Evolutionary conservation across 92 coral and sea anemone genomes (phyloP).

Genomic region (Parazoanthus atlanticus): DNA sequence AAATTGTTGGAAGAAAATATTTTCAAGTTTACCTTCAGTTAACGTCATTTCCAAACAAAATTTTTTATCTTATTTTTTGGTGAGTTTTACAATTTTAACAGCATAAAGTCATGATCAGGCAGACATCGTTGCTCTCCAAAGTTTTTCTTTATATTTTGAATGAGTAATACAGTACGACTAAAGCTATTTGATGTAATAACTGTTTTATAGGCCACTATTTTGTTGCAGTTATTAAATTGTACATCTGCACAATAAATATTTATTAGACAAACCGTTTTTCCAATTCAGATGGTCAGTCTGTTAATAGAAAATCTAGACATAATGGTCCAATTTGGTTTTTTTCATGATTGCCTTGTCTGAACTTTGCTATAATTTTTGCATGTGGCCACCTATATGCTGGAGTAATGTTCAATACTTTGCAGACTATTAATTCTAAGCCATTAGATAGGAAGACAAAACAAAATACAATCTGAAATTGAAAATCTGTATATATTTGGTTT

Average conservation of each 20-base stretch:
- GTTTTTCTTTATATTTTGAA: not conserved
- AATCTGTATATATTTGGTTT: conserved; percentile 5
- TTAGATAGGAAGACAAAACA: conserved; percentile 34
- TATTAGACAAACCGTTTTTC: conserved; percentile 1
- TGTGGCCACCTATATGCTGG: not conserved
- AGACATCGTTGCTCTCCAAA: not conserved
- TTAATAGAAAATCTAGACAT: not conserved
- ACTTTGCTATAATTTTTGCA: not conserved
- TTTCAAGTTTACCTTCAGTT: not conserved
- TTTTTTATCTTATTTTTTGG: not conserved
- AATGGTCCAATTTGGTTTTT: conserved; percentile 2
- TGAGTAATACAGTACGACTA: not conserved
- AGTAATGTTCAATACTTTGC: not conserved
- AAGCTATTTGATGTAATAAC: not conserved
- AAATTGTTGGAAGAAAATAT: no score
- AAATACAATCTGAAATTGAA: not conserved
- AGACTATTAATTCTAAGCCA: not conserved
- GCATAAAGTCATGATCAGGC: not conserved
- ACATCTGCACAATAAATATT: conserved; percentile 9
- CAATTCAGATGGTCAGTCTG: not conserved
- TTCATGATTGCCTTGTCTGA: not conserved
- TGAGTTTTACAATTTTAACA: not conserved
- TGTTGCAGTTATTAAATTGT: conserved; percentile 10
- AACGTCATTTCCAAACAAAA: not conserved
- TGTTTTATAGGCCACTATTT: not conserved